Percentiles rank a stretch among this genome's conserved stretches.
These are phyloP conservation scores for Saccopteryx leptura DNA, from an alignment of 2,113 vertebrate species.

Conservation along the genomic window DNA sequence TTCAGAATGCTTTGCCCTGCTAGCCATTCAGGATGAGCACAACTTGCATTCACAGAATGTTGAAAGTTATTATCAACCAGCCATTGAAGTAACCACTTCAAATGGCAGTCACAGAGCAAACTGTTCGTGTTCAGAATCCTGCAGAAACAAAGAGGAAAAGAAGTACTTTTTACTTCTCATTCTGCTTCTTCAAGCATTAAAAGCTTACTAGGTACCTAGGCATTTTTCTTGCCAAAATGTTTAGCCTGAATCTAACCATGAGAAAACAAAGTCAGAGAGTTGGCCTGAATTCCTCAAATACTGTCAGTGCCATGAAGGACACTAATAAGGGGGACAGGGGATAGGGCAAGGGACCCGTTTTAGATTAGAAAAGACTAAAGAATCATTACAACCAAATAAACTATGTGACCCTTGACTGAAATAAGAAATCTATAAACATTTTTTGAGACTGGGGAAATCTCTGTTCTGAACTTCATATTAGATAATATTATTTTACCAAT, in stretches of 20 bases:
- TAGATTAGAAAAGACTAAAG: not conserved
- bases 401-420: not conserved
- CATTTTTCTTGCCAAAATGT: conserved; percentile 40
- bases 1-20: conserved; percentile 88
- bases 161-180: conserved; percentile 8
- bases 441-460: not conserved
- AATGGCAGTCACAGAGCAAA: conserved; percentile 92
- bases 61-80: conserved; percentile 85
- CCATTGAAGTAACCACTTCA: conserved; percentile 91
- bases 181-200: conserved; percentile 40
- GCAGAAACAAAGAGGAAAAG: conserved; percentile 68
- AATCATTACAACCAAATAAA: not conserved
- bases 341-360: not conserved
- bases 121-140: conserved; percentile 91
- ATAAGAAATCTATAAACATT: not conserved
- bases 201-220: not conserved
- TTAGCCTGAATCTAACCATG: conserved; percentile 10
- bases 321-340: not conserved
- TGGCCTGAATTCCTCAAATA: conserved; percentile 36
- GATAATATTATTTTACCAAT: conserved; percentile 3
- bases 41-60: conserved; percentile 86
- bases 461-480: not conserved
- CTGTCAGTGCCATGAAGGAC: not conserved
- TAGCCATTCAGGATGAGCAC: conserved; percentile 90
- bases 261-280: not conserved